Conservation (phyloP, 2,797 vertebrate genomes). For the Steatocranus sp. region DNA sequence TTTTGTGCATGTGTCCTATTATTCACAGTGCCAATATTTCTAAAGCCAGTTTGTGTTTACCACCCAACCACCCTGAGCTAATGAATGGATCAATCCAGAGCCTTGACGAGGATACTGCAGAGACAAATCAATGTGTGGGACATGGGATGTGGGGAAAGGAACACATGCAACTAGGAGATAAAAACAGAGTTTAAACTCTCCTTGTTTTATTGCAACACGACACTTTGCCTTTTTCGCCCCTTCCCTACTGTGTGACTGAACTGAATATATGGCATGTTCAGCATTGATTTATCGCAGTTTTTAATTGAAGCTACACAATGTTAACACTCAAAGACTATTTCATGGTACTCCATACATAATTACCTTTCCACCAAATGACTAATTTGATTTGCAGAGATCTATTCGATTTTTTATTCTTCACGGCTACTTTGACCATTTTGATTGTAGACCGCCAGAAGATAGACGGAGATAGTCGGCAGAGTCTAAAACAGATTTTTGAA, state of each 20-base stretch:
- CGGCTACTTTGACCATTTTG: background rate
- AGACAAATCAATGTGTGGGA: conserved; percentile 42
- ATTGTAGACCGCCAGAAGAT: background rate
- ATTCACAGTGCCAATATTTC: conserved; percentile 10
- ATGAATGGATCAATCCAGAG: conserved; percentile 27
- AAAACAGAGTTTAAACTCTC: background rate
- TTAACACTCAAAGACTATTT: background rate
- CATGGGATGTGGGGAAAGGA: background rate
- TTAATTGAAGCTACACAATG: background rate
- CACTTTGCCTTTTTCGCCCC: background rate
- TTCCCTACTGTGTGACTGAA: background rate
- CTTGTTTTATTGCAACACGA: background rate
- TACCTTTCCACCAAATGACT: background rate
- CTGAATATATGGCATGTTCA: background rate
- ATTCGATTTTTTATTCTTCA: background rate
- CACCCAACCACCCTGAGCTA: background rate
- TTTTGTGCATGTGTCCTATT: conserved; percentile 12
- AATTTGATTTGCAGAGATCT: background rate
- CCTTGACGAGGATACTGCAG: conserved; percentile 33
- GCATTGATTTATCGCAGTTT: background rate
- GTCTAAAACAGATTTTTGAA: background rate
- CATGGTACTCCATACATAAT: background rate
- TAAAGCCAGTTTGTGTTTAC: conserved; percentile 22
- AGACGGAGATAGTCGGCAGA: background rate
- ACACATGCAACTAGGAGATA: background rate